These are phyloP conservation scores for Tachuris rubrigastra DNA, from an alignment of 2,113 vertebrate genomes.

Conservation along the genomic window DNA sequence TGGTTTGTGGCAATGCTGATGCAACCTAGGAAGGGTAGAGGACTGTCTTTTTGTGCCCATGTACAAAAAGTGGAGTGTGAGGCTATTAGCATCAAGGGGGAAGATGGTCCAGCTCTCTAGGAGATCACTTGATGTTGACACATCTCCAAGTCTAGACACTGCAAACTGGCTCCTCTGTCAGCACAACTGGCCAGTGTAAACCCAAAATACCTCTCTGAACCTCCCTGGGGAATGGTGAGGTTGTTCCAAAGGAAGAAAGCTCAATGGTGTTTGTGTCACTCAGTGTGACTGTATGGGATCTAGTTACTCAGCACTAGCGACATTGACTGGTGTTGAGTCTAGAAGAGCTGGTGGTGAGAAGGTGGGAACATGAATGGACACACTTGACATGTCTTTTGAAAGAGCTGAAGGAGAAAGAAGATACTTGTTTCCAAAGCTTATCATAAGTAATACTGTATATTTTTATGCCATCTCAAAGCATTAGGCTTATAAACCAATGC, in stretches of 20 bases:
- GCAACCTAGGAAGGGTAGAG: neutral
- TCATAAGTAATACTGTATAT: slow-evolving; percentile 1
- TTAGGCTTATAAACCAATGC: slow-evolving; percentile 5
- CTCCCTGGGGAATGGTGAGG: neutral
- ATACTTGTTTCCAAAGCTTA: neutral
- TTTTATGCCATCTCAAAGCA: neutral
- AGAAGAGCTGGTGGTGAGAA: neutral
- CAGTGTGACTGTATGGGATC: neutral
- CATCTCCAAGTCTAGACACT: neutral
- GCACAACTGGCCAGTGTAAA: neutral
- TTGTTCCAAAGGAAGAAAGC: neutral
- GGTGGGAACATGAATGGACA: neutral
- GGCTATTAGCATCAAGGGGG: neutral
- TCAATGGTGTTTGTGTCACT: neutral
- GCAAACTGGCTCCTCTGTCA: neutral
- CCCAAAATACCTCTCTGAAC: neutral
- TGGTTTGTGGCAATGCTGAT: neutral
- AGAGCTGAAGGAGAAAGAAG: neutral
- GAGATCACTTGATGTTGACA: neutral
- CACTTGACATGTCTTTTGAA: neutral
- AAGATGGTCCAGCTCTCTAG: neutral
- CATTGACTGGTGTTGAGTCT: neutral
- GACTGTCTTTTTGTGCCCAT: neutral
- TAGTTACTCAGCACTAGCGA: neutral
- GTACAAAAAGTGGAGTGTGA: neutral